Evolutionary conservation across 1,140 invertebrate genomes (phyloP).

Genomic region (Atta colombica): DNA sequence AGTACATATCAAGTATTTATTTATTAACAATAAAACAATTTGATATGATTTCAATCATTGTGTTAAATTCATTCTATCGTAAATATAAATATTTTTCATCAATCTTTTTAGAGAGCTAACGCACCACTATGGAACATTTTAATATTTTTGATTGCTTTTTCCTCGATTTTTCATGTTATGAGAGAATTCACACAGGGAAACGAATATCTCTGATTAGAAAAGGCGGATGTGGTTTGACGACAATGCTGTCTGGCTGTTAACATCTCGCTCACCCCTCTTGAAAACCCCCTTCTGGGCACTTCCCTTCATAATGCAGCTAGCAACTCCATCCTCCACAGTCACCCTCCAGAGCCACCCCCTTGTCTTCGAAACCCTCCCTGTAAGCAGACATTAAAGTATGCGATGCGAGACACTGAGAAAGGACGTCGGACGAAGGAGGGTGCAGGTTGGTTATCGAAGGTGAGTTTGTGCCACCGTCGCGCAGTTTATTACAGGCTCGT

Average conservation of each 20-base stretch:
- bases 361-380: slow-evolving; percentile 38
- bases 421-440: neutral
- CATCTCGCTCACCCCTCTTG: slow-evolving; percentile 69
- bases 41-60: neutral
- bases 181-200: slow-evolving; percentile 17
- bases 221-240: slow-evolving; percentile 68
- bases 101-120: neutral
- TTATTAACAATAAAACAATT: neutral
- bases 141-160: slow-evolving; percentile 47
- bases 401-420: slow-evolving; percentile 40
- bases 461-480: slow-evolving; percentile 35
- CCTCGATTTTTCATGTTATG: neutral
- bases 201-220: slow-evolving; percentile 73
- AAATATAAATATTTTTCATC: neutral
- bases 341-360: neutral
- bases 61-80: neutral
- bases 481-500: slow-evolving; percentile 76
- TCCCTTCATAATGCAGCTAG: slow-evolving; percentile 72
- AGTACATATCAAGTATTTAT: neutral
- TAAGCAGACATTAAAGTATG: slow-evolving; percentile 41
- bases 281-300: slow-evolving; percentile 71
- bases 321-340: slow-evolving; percentile 6
- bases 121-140: neutral
- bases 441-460: neutral
- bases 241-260: slow-evolving; percentile 77